Base-by-base conservation (phyloP, 2,113 vertebrate genomes). In the Fulica atra region DNA sequence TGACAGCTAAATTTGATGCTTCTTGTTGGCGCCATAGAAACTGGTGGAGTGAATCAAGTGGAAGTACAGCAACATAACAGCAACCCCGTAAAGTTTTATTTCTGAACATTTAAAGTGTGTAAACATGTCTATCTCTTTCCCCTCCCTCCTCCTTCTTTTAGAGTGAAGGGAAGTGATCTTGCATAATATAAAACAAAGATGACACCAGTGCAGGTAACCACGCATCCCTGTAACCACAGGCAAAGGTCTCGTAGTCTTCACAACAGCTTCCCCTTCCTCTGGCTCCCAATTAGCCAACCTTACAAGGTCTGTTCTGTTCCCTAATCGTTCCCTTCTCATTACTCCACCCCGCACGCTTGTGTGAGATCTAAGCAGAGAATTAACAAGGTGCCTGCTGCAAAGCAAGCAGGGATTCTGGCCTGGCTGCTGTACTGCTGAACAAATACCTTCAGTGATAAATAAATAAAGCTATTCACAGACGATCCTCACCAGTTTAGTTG, bases 381-480 rank as follows among this genome's bases (percentile, higher is more conserved):
- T 90, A 95, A 90, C 60, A 92, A 86, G 89, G 66, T 83, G 56
- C 54, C 79, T 92, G 66, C 85, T 93, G 88, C 88, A 94, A 92
- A 91, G 84, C 50, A 89, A 91, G 83, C 93, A 89, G 73, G 89
- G 59, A 88, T 66, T 61, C 89, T 83, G 60, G 63, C 38, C 83
- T 24, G 7, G 16, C 69, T 83, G 66, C 86, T 53, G 31, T 46
- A 83, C 61, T 5, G 16, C 79, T 74, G 31, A 92, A 86, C 80
- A 89, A 88, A 72, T 48, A 73, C 60, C 79, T 92, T 86, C 95
- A 84, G 86, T 64, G 69, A 93, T 96, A 95, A 95, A 97, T 92
- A 96, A 94, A 92, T 86, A 88, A 86, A 92, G 65, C 54, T 71
- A 31, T 83, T 86, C 44, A 82, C 0, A 0, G 50, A 77, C 48